phyloP scores from a whole-genome alignment of 2,797 vertebrate species.

The Onychomys torridus region DNA sequence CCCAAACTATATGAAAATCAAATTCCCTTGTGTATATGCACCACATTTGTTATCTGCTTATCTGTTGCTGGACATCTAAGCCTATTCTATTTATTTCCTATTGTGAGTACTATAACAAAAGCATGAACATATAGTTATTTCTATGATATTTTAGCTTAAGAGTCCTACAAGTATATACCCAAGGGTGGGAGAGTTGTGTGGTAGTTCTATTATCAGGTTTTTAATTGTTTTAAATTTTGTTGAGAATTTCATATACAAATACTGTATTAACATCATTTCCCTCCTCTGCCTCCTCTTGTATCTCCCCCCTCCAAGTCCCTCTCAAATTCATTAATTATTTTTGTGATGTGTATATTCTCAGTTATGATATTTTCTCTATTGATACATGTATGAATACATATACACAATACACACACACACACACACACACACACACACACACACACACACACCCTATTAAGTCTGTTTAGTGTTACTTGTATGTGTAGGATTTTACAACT shows the following conservation, averaged over 20 bases:
- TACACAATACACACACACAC: neutral
- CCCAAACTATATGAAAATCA: neutral
- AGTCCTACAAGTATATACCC: neutral
- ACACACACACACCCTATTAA: neutral
- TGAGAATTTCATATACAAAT: neutral
- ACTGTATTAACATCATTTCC: neutral
- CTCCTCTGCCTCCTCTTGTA: neutral
- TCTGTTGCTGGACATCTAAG: neutral
- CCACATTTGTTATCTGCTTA: neutral
- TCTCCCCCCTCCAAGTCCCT: neutral
- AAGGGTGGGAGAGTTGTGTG: neutral
- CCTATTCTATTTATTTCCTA: neutral
- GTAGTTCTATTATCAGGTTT: neutral
- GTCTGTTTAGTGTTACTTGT: neutral
- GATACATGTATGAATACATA: too few relatives aligned
- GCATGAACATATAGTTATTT: neutral
- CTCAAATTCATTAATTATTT: neutral
- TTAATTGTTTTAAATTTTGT: neutral
- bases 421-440: neutral
- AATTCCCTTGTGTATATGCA: neutral
- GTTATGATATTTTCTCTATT: neutral
- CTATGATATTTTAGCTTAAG: neutral
- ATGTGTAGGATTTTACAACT: neutral
- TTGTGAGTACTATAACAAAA: neutral
- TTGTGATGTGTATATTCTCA: neutral